A percentile compares a stretch with the other conserved stretches of the same genome.
Evolutionary conservation across 2,888 invertebrate species (phyloP).

Genomic region (Pollenia amentaria): DNA sequence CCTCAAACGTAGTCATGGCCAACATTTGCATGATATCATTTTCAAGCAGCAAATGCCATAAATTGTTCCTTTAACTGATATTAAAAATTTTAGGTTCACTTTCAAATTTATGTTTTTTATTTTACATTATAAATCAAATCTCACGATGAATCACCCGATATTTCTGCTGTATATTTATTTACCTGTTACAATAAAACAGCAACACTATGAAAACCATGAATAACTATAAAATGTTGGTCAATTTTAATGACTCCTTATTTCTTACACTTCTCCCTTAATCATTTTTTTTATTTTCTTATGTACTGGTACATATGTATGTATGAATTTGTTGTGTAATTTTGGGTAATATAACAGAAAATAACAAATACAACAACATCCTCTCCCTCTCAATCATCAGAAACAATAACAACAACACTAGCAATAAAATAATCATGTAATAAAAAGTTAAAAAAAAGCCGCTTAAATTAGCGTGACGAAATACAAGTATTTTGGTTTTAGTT

Average conservation of each 20-base stretch:
- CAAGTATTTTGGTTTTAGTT: conserved; percentile 43
- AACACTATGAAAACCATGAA: not conserved
- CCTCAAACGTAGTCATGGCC: too few species aligned
- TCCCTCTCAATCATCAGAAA: conserved; percentile 2
- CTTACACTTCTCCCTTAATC: not conserved
- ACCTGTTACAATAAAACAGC: not conserved
- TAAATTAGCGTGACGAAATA: conserved; percentile 71
- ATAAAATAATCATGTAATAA: conserved; percentile 50
- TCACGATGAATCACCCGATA: too few species aligned
- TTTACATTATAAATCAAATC: too few species aligned
- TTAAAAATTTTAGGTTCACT: too few species aligned
- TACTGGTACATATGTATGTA: too few species aligned
- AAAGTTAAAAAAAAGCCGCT: conserved; percentile 36
- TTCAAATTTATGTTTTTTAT: too few species aligned
- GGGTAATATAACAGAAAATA: conserved; percentile 21
- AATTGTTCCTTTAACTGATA: too few species aligned
- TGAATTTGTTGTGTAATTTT: conserved; percentile 19
- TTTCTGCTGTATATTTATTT: too few species aligned
- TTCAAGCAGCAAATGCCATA: too few species aligned
- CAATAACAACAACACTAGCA: conserved; percentile 16
- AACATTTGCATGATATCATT: too few species aligned
- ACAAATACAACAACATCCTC: conserved; percentile 25
- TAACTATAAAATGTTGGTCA: conserved; percentile 55
- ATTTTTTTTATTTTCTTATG: not conserved
- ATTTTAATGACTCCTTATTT: conserved; percentile 55